Base-by-base conservation (phyloP, 2,888 invertebrate species). In the Ectobius pallidus region DNA sequence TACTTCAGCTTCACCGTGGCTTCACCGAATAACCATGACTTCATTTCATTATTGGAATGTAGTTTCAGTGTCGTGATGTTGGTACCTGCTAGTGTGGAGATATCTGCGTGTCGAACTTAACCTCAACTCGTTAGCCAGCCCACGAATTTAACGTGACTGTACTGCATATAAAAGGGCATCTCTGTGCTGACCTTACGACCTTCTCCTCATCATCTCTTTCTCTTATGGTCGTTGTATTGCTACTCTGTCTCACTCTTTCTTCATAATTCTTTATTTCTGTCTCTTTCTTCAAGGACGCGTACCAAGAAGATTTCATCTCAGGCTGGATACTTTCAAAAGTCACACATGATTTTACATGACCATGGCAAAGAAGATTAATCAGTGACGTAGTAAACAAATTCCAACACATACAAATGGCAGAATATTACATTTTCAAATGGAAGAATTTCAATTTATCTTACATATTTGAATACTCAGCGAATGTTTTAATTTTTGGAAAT, bases 101-200 rank as follows among this genome's bases (percentile, higher is more conserved):
- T 27, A 20, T 22, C 22, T 27, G 46, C 65, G 65, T 65, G 65
- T 18, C 46, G 65, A 65, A 44, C 65, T 65, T 65, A 65, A 65
- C 65, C 65, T 46, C 46, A 25, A 11, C 7, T 14, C 27, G 27
- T 58, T 30, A 18, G 58, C 32, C 30, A 58, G n/a, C 27, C 58
- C 58, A 32, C 1, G 58, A 30, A n/a, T 58, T 58, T 58, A 30
- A 58, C 58, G 58, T 58, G 58, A 58, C 58, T 58, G 16, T 58
- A 58, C 58, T 58, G 58, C 16, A 58, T 58, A 58, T 58, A 4
- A 58, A 58, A 30, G 32, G 58, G 11, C 58, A 58, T n/a, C n/a
- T 58, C 22, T 25, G 7, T 58, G 14, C 30, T 58, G 58, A n/a
- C 58, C 58, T 58, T 58, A 30, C 30, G 58, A 58, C 58, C 58